These are phyloP conservation scores for Poeciliopsis turneri DNA, from an alignment of 2,797 vertebrate genomes.

Conservation along the genomic window DNA sequence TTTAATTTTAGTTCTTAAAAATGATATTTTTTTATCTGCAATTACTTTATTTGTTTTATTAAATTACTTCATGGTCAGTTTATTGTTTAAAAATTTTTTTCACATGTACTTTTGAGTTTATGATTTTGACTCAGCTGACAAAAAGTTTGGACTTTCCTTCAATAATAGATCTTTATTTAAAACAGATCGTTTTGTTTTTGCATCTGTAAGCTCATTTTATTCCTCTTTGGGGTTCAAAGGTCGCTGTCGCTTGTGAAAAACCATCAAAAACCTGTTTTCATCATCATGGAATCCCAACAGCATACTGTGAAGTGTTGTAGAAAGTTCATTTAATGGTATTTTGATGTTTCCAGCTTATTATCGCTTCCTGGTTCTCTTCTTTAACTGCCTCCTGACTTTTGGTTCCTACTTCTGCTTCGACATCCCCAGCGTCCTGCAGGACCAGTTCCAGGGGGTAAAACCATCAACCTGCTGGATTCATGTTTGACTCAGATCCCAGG, in stretches of 20 bases:
- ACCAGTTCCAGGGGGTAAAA: slow-evolving; percentile 85
- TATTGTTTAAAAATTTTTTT: too few species aligned
- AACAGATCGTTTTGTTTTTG: not conserved
- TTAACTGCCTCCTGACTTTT: slow-evolving; percentile 86
- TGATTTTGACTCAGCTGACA: too few species aligned
- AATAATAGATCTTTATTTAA: too few species aligned
- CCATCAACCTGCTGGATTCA: not conserved
- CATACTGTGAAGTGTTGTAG: not conserved
- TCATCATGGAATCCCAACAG: not conserved
- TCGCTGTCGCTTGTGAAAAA: not conserved
- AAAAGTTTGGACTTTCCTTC: too few species aligned
- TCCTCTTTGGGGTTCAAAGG: not conserved
- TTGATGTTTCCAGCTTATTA: slow-evolving; percentile 72
- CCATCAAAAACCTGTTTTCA: not conserved
- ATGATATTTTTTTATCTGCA: too few species aligned
- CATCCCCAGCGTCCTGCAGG: slow-evolving; percentile 86
- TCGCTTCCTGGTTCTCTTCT: slow-evolving; percentile 86
- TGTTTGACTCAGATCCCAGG: not conserved
- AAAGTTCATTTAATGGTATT: not conserved
- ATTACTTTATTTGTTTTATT: too few species aligned
- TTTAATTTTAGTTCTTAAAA: too few species aligned
- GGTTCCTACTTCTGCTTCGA: slow-evolving; percentile 88
- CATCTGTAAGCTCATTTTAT: not conserved
- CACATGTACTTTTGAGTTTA: too few species aligned
- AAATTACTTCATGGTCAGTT: too few species aligned